phyloP scores from a whole-genome alignment of 1,140 invertebrate genomes.

The Drosophila sechellia region DNA sequence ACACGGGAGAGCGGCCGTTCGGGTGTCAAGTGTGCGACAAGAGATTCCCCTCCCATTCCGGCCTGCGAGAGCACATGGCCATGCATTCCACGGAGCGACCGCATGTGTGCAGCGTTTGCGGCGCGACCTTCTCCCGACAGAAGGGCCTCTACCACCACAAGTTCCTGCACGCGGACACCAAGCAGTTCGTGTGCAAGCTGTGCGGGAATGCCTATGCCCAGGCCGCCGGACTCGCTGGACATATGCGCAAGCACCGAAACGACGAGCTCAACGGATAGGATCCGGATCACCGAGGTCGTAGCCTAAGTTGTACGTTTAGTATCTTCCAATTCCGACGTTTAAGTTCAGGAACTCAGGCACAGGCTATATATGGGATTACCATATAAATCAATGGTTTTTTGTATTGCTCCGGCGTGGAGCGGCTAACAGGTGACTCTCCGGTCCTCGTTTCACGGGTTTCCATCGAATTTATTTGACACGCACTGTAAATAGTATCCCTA shows the following conservation, averaged over 20 bases:
- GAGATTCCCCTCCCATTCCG: slow-evolving; percentile 89
- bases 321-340: slow-evolving; percentile 45
- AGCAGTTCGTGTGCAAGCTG: slow-evolving; percentile 77
- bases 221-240: slow-evolving; percentile 74
- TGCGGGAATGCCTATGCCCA: slow-evolving; percentile 81
- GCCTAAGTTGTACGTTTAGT: slow-evolving; percentile 10
- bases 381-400: neutral
- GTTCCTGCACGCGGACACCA: slow-evolving; percentile 72
- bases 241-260: slow-evolving; percentile 85
- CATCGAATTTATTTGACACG: slow-evolving; percentile 1
- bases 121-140: slow-evolving; percentile 92
- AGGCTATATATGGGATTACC: slow-evolving; percentile 25
- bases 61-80: slow-evolving; percentile 86
- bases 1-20: slow-evolving; percentile 92
- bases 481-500: slow-evolving; percentile 2
- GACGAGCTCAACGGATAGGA: slow-evolving; percentile 57
- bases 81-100: slow-evolving; percentile 92
- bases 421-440: neutral
- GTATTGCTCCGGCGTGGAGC: neutral
- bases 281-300: slow-evolving; percentile 4
- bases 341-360: slow-evolving; percentile 67
- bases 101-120: slow-evolving; percentile 90
- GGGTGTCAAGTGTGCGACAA: slow-evolving; percentile 90
- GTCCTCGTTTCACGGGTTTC: neutral
- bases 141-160: slow-evolving; percentile 87